These are phyloP conservation scores for Phalera bucephala DNA, from an alignment of 2,888 invertebrate species.

Conservation along the genomic window DNA sequence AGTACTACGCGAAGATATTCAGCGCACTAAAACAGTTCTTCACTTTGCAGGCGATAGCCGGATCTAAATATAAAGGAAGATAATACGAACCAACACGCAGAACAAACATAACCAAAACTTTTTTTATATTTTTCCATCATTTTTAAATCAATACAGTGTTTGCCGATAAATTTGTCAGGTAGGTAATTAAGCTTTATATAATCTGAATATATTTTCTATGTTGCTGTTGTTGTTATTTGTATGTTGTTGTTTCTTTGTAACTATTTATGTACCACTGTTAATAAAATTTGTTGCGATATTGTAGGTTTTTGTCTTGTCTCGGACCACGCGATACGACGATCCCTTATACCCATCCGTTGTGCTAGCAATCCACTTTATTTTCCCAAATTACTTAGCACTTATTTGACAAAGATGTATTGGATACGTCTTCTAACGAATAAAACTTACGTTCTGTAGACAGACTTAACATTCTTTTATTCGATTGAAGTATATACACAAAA, in stretches of 20 bases:
- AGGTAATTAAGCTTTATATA: constrained; percentile 52
- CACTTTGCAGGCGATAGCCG: constrained; percentile 76
- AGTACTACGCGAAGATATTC: constrained; percentile 76
- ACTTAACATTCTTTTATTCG: too few species aligned
- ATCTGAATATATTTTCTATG: constrained; percentile 49
- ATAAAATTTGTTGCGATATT: constrained; percentile 65
- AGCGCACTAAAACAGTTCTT: constrained; percentile 79
- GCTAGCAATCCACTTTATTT: background rate
- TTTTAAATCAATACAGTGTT: constrained; percentile 33
- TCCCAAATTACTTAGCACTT: background rate
- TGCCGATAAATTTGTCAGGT: constrained; percentile 51
- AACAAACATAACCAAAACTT: constrained; percentile 18
- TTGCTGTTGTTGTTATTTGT: too few species aligned
- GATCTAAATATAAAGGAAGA: constrained; percentile 77
- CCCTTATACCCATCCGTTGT: background rate
- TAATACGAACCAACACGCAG: constrained; percentile 34
- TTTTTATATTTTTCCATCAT: constrained; percentile 18
- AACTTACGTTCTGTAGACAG: too few species aligned
- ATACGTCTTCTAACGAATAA: too few species aligned
- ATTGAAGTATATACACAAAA: too few species aligned
- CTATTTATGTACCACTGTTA: constrained; percentile 68
- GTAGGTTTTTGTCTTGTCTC: constrained; percentile 22
- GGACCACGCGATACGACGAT: constrained; percentile 9
- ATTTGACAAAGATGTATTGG: too few species aligned
- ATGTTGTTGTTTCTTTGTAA: constrained; percentile 68